phyloP scores from a whole-genome alignment of 2,888 invertebrate genomes.

The Caenorhabditis uteleia region DNA sequence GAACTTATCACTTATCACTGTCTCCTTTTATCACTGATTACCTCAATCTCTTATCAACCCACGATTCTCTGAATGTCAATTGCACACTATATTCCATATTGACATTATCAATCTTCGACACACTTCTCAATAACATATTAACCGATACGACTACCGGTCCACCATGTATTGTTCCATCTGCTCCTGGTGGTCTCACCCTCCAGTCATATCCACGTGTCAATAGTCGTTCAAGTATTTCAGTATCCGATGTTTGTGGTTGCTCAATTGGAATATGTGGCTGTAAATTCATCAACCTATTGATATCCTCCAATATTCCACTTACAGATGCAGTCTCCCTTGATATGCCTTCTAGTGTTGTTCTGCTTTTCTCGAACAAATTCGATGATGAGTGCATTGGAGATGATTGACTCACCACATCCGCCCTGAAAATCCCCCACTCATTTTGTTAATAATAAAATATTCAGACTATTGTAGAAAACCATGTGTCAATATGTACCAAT shows the following conservation, averaged over 20 bases:
- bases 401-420: too few species aligned
- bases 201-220: slow-evolving; percentile 67
- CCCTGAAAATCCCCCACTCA: too few species aligned
- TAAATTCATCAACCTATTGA: slow-evolving; percentile 6
- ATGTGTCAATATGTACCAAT: too few species aligned
- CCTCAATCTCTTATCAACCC: slow-evolving; percentile 86
- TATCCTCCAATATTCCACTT: too few species aligned
- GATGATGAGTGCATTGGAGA: too few species aligned
- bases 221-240: slow-evolving; percentile 63
- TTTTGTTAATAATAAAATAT: too few species aligned
- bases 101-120: slow-evolving; percentile 69
- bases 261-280: slow-evolving; percentile 44
- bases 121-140: slow-evolving; percentile 67
- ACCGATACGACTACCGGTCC: slow-evolving; percentile 66
- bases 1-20: too few species aligned
- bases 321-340: too few species aligned
- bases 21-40: too few species aligned
- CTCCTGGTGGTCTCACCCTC: slow-evolving; percentile 67
- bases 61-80: slow-evolving; percentile 94
- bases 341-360: background rate
- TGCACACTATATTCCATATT: slow-evolving; percentile 79
- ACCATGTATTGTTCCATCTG: too few species aligned
- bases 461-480: too few species aligned
- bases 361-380: too few species aligned
- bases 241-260: slow-evolving; percentile 57